Percentiles rank a stretch among this genome's conserved stretches.
Evolutionary conservation across 1,140 invertebrate species (phyloP).

Genomic region (Pinna nobilis): DNA sequence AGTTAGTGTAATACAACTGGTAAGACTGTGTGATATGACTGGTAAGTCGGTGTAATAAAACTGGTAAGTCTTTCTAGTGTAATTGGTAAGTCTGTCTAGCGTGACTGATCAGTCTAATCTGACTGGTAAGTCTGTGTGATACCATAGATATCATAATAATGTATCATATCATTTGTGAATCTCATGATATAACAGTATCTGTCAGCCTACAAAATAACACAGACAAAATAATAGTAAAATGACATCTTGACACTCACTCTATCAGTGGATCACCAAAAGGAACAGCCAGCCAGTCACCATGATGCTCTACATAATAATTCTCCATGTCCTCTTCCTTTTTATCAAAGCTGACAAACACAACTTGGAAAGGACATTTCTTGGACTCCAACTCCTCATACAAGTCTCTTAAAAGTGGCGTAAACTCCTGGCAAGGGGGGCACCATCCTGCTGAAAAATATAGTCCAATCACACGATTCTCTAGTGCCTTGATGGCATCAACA

Average conservation of each 20-base stretch:
- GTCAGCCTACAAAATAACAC: too few relatives aligned
- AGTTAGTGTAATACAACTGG: background rate
- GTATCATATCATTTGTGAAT: background rate
- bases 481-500: constrained; percentile 30
- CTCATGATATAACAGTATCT: background rate
- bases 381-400: constrained; percentile 77
- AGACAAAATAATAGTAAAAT: background rate
- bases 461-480: constrained; percentile 51
- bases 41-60: too few relatives aligned
- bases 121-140: too few relatives aligned
- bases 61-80: too few relatives aligned
- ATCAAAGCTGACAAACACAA: constrained; percentile 82
- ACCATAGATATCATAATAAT: background rate
- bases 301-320: constrained; percentile 78
- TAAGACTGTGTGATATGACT: too few relatives aligned
- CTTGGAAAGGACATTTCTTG: constrained; percentile 80
- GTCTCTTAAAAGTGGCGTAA: constrained; percentile 73
- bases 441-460: constrained; percentile 77
- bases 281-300: constrained; percentile 57
- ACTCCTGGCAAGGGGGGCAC: constrained; percentile 76
- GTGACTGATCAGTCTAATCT: too few relatives aligned
- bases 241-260: constrained; percentile 56
- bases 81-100: too few relatives aligned
- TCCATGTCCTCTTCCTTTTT: constrained; percentile 80
- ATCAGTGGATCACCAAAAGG: constrained; percentile 51